Evolutionary conservation across 2,797 vertebrate species (phyloP), one percentile per base, ranked within the genome.

Genomic region (Bradypodion pumilum): DNA sequence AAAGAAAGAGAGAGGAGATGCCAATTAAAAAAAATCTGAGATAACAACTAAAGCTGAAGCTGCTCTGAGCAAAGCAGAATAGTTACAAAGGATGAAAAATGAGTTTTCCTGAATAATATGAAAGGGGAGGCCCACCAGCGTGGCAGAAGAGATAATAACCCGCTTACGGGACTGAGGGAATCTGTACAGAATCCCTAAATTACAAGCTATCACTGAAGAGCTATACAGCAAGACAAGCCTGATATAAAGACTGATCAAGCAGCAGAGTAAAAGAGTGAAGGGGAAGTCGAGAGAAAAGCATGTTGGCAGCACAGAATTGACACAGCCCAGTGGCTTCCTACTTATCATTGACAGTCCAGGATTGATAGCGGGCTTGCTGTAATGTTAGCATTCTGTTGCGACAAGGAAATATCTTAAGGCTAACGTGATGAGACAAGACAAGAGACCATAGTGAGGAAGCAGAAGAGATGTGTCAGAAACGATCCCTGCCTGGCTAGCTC

Each of bases 201-300:
- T 89, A 88, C 76, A 59, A 84, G 72, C 44, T 40, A 77, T 72
- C 15, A 1, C 72, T 70, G 72, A 84, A 79, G 49, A 72, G 0
- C 0, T 86, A 83, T 85, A 82, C 88, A 84, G 87, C 15, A 84
- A 90, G 80, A 76, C 82, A 89, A 89, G 76, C 83, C 46, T 89
- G 90, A 91, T 89, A 89, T 85, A 27, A 62, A 89, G 84, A 78
- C 69, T 89, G 89, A 91, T 82, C 81, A 86, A 84, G 90, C 90
- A 88, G 89, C 80, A 88, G 88, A 89, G 88, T 83, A 85, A 91
- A 84, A 82, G 62, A 91, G 88, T 90, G 89, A 91, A 91, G 69
- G 52, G 81, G 37, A 89, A 90, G 91, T 79, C 84, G 91, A 89
- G 91, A 89, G 89, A 87, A 86, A 82, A 92, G 80, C 84, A 72